A percentile compares a stretch with the other conserved stretches of the same genome.
Evolutionary conservation across 2,888 invertebrate species (phyloP).

Genomic region (Biston betularia): DNA sequence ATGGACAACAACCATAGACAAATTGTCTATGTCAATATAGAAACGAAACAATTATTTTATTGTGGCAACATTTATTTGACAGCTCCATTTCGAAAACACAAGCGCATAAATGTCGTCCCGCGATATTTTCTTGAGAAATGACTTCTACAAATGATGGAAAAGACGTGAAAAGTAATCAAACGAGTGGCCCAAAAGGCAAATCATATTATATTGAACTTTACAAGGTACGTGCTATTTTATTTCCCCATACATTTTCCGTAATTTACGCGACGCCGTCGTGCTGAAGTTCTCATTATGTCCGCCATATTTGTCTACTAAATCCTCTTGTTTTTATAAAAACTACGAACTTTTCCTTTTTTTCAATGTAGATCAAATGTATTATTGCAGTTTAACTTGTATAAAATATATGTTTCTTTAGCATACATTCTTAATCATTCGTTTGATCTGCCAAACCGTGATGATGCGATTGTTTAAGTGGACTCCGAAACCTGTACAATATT

Average conservation of each 20-base stretch:
- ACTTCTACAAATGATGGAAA: conserved; percentile 86
- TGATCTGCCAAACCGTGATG: conserved; percentile 6
- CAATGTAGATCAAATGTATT: conserved; percentile 22
- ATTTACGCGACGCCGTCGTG: conserved; percentile 76
- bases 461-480: conserved; percentile 12
- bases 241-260: conserved; percentile 51
- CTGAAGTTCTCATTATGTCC: conserved; percentile 76
- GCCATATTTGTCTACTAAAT: conserved; percentile 82
- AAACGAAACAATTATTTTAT: conserved; percentile 37
- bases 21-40: not conserved
- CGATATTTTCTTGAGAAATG: conserved; percentile 86
- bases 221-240: conserved; percentile 76
- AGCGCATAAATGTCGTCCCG: conserved; percentile 86
- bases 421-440: not conserved
- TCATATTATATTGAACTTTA: conserved; percentile 82
- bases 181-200: conserved; percentile 80
- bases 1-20: not conserved
- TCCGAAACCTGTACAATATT: conserved; percentile 25
- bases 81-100: conserved; percentile 84
- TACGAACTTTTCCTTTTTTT: conserved; percentile 45
- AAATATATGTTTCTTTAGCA: conserved; percentile 1
- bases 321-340: conserved; percentile 80
- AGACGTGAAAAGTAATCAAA: conserved; percentile 83
- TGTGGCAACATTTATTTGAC: conserved; percentile 77
- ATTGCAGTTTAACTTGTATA: not conserved